phyloP scores from a whole-genome alignment of 2,113 vertebrate species.

The Verasper variegatus region DNA sequence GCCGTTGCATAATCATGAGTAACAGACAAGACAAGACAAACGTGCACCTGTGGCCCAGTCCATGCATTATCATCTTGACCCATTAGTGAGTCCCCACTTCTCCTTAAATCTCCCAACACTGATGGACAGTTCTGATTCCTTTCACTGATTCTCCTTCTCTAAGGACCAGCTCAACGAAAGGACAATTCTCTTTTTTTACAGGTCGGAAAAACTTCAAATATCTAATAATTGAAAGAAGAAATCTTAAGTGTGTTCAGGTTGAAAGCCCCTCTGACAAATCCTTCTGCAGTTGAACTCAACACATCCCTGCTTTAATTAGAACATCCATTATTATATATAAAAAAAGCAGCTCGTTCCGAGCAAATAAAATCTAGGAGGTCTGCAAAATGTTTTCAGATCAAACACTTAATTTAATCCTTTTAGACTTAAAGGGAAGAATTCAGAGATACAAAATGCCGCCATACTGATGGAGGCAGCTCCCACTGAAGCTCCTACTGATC shows the following conservation, averaged over 20 bases:
- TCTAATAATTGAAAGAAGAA: too few relatives aligned
- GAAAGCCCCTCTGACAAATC: neutral
- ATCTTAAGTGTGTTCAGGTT: neutral
- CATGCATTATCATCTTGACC: neutral
- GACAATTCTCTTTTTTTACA: neutral
- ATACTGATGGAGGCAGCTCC: neutral
- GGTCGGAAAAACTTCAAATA: too few relatives aligned
- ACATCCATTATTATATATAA: neutral
- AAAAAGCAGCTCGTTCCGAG: neutral
- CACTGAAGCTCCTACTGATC: neutral
- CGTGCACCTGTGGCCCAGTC: neutral
- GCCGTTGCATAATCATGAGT: conserved; percentile 11
- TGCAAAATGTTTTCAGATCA: conserved; percentile 4
- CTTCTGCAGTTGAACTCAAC: conserved; percentile 16
- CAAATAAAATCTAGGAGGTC: neutral
- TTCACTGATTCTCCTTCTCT: neutral
- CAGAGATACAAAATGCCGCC: neutral
- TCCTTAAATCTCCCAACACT: neutral
- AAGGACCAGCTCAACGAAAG: too few relatives aligned
- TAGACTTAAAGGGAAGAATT: neutral
- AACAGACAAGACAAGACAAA: neutral
- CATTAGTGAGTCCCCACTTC: neutral
- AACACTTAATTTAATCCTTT: conserved; percentile 3
- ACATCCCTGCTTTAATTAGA: conserved; percentile 13
- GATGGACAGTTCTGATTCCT: neutral